These are phyloP conservation scores for Chrosomus eos DNA, from an alignment of 2,797 vertebrate species.

Conservation along the genomic window DNA sequence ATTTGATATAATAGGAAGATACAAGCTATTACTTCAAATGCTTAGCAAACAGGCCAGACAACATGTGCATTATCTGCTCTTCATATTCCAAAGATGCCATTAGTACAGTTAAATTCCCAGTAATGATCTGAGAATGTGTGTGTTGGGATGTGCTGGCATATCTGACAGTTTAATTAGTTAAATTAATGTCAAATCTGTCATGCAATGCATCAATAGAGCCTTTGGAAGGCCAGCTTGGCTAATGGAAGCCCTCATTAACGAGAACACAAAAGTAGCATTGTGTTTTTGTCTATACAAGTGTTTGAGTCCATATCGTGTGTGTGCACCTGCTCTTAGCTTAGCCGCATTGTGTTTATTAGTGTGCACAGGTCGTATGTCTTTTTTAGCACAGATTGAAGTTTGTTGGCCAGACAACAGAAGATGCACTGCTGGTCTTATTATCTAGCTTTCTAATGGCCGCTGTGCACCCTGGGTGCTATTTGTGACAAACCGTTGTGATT, in stretches of 20 bases:
- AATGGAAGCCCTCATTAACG: constrained; percentile 74
- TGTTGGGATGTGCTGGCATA: constrained; percentile 29
- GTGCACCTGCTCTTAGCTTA: constrained; percentile 3
- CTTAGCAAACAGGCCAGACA: constrained; percentile 16
- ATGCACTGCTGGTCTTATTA: constrained; percentile 15
- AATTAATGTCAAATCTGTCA: constrained; percentile 76
- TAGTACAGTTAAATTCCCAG: constrained; percentile 10
- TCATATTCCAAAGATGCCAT: not conserved
- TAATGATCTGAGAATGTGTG: constrained; percentile 22
- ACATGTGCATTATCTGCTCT: constrained; percentile 20
- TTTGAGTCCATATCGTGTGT: constrained; percentile 17
- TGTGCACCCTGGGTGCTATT: constrained; percentile 15
- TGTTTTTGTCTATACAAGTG: constrained; percentile 46
- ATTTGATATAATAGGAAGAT: not conserved
- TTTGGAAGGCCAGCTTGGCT: constrained; percentile 59
- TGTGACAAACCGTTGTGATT: constrained; percentile 12
- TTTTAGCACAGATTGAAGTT: not conserved
- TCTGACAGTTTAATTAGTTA: constrained; percentile 71
- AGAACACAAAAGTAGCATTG: constrained; percentile 75
- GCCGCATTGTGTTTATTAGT: constrained; percentile 41
- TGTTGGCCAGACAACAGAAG: constrained; percentile 21
- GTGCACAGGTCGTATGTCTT: not conserved
- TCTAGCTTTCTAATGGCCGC: constrained; percentile 27
- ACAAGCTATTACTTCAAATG: not conserved
- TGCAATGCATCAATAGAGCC: constrained; percentile 61